Evolutionary conservation across 1,140 invertebrate genomes (phyloP).

Genomic region (Andrena cerasifolii): DNA sequence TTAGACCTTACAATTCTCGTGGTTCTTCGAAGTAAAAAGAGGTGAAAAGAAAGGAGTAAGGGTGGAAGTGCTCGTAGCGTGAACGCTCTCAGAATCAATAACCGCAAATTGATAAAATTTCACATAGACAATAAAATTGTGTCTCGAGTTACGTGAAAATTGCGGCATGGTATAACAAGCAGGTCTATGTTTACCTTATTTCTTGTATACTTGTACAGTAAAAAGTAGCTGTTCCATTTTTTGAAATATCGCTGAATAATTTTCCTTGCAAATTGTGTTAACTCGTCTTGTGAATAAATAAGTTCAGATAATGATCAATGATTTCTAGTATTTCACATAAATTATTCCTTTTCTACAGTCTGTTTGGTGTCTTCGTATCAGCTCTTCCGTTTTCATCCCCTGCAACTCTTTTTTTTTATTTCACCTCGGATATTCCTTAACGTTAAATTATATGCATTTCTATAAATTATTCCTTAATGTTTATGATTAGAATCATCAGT

Average conservation of each 20-base stretch:
- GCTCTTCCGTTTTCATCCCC: too few species aligned
- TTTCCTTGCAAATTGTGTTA: too few species aligned
- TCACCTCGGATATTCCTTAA: too few species aligned
- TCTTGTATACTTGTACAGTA: neutral
- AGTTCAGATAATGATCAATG: too few species aligned
- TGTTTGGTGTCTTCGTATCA: too few species aligned
- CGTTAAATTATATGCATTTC: too few species aligned
- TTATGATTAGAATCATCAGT: too few species aligned
- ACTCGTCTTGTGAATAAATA: too few species aligned
- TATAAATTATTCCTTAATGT: too few species aligned
- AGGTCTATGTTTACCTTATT: neutral
- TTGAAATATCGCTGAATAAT: neutral
- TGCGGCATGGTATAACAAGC: neutral
- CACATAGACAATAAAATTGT: conserved; percentile 3
- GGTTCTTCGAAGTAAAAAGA: neutral
- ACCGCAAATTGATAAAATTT: conserved; percentile 38
- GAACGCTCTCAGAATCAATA: conserved; percentile 26
- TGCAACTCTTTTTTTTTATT: too few species aligned
- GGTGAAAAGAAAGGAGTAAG: neutral
- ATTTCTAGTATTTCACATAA: too few species aligned
- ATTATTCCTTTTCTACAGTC: too few species aligned
- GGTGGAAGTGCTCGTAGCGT: neutral
- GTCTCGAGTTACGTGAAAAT: conserved; percentile 13
- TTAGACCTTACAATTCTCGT: neutral
- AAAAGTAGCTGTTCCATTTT: neutral